Base-by-base conservation (phyloP, 2,888 invertebrate genomes). In the Phasia obesa region DNA sequence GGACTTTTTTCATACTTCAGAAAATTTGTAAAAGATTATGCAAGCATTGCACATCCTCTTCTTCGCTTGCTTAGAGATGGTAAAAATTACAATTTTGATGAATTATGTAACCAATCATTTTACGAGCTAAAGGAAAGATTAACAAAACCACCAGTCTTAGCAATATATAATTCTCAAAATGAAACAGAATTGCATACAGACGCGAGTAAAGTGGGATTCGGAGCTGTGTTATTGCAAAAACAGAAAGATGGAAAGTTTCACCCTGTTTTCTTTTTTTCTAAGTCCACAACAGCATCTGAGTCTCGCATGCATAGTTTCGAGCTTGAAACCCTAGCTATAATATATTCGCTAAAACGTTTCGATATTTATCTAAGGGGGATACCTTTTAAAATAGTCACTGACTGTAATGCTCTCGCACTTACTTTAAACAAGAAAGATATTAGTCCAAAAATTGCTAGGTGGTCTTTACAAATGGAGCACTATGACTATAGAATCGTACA, bases 291-390 rank as follows among this genome's bases (percentile, higher is more conserved):
- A 9, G 42, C 67, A 53, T 15, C 35, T 3, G 42, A 70, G 17
- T 44, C 49, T 1, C 17, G 25, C 5, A 38, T 38, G 67, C 87
- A 88, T 42, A 87, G 87, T 64, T 88, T 85, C 75, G 88, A 89
- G 49, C 71, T 31, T 31, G 31, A 31, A 31, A 31, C 31, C 31
- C 9, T 31, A 31, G 84, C 86, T 2, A 86, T 88, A 3, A 79
- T 88, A 25, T 85, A 87, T 78, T 74, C 87, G 0, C 38, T 87
- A 19, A 67, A 86, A 53, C 67, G 86, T 55, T 84, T 84, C 60
- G 51, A 38, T 4, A 57, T 81, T 15, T 71, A 81, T 55, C 42
- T 84, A 4, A 21, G 47, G 3, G 83, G 83, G 3, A 76, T 62
- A 5, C 31, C 31, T 31, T 31, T 31, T 13, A 35, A 84, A 88